These are phyloP conservation scores for Urocitellus parryii DNA, from an alignment of 2,113 vertebrate species.

Conservation along the genomic window DNA sequence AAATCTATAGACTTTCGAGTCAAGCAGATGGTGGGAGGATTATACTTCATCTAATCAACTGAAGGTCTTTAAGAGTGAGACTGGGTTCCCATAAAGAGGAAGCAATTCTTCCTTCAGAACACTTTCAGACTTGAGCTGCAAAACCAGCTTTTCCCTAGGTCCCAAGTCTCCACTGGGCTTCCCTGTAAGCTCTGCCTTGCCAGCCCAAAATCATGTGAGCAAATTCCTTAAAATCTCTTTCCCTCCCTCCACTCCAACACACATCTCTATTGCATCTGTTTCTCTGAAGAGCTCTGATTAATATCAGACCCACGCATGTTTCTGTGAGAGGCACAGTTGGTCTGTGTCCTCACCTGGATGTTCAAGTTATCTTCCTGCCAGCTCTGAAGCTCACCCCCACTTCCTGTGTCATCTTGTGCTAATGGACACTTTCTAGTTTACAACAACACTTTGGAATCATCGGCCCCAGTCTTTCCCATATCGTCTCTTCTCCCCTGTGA, in stretches of 20 bases:
- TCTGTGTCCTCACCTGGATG: not conserved
- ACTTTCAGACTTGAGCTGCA: not conserved
- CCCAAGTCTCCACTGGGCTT: not conserved
- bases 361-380: not conserved
- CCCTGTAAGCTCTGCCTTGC: not conserved
- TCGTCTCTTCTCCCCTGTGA: not conserved
- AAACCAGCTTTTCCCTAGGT: not conserved
- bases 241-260: not conserved
- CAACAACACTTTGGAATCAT: not conserved
- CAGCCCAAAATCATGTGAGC: not conserved
- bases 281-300: not conserved
- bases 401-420: not conserved
- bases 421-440: not conserved
- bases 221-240: not conserved
- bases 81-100: not conserved
- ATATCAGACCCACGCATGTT: not conserved
- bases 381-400: not conserved
- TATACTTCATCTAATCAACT: not conserved
- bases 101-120: not conserved
- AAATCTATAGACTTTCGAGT: not conserved
- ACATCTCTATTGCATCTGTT: not conserved
- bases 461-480: not conserved
- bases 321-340: not conserved
- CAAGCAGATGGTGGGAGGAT: not conserved
- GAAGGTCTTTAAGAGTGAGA: not conserved